Conservation (phyloP, 1,140 invertebrate genomes). For the Drosophila rufa region DNA sequence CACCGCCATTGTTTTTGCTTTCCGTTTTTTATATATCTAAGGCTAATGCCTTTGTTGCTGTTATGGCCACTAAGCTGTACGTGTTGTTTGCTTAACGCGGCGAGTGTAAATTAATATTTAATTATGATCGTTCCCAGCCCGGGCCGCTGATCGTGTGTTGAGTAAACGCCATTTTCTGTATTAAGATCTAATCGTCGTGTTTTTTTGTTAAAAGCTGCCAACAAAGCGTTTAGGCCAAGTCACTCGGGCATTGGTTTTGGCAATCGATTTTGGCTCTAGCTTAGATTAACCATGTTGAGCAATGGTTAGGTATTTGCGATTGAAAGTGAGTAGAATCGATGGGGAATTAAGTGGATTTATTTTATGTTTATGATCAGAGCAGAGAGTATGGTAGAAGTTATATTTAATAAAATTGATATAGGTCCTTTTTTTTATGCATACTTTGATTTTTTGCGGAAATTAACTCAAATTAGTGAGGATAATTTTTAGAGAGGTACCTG, state of each 20-base stretch:
- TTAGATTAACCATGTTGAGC: slow-evolving; percentile 21
- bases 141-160: slow-evolving; percentile 51
- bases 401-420: too few relatives aligned
- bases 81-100: slow-evolving; percentile 79
- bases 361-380: too few relatives aligned
- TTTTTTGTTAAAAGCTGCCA: slow-evolving; percentile 54
- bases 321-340: background rate
- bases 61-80: slow-evolving; percentile 51
- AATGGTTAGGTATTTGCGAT: slow-evolving; percentile 5
- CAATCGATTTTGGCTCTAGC: slow-evolving; percentile 35
- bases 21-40: slow-evolving; percentile 7
- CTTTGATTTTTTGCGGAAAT: too few relatives aligned
- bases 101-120: slow-evolving; percentile 82
- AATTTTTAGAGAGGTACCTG: too few relatives aligned
- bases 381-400: too few relatives aligned
- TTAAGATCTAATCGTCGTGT: slow-evolving; percentile 68
- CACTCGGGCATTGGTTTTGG: slow-evolving; percentile 25
- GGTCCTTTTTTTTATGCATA: too few relatives aligned
- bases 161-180: slow-evolving; percentile 65
- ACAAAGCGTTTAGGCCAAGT: slow-evolving; percentile 46
- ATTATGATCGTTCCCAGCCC: slow-evolving; percentile 68
- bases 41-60: slow-evolving; percentile 14
- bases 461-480: too few relatives aligned
- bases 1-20: slow-evolving; percentile 36
- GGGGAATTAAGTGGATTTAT: background rate